Percentiles rank a stretch among this genome's conserved stretches.
These are phyloP conservation scores for Onychostoma macrolepis DNA, from an alignment of 2,113 vertebrate species.

Conservation along the genomic window DNA sequence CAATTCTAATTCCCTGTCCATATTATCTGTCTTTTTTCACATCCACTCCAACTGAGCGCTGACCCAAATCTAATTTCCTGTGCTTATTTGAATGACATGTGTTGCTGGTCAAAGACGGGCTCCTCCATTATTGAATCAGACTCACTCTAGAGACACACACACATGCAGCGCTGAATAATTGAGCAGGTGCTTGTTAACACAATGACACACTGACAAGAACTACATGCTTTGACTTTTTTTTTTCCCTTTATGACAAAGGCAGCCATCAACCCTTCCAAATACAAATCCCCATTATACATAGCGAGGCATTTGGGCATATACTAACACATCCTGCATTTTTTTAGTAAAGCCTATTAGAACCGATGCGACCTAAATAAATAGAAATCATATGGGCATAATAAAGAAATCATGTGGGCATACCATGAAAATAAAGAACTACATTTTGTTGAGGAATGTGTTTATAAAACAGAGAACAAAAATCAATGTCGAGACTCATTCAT, in stretches of 20 bases:
- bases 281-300: background rate
- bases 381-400: background rate
- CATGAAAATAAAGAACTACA: background rate
- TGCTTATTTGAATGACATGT: conserved; percentile 50
- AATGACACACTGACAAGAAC: conserved; percentile 72
- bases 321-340: background rate
- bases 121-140: conserved; percentile 78
- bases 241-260: conserved; percentile 20
- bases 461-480: background rate
- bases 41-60: conserved; percentile 12
- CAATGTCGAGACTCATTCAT: background rate
- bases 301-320: background rate
- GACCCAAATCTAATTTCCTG: conserved; percentile 52
- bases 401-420: background rate
- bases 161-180: conserved; percentile 68
- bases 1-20: conserved; percentile 11
- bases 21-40: conserved; percentile 13
- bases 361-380: background rate
- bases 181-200: conserved; percentile 75
- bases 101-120: conserved; percentile 55
- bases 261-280: background rate
- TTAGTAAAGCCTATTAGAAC: background rate
- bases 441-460: background rate
- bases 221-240: conserved; percentile 60
- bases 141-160: conserved; percentile 70